Percentiles rank a stretch among this genome's conserved stretches.
Conservation (phyloP, 2,797 vertebrate genomes). For the Betta splendens region DNA sequence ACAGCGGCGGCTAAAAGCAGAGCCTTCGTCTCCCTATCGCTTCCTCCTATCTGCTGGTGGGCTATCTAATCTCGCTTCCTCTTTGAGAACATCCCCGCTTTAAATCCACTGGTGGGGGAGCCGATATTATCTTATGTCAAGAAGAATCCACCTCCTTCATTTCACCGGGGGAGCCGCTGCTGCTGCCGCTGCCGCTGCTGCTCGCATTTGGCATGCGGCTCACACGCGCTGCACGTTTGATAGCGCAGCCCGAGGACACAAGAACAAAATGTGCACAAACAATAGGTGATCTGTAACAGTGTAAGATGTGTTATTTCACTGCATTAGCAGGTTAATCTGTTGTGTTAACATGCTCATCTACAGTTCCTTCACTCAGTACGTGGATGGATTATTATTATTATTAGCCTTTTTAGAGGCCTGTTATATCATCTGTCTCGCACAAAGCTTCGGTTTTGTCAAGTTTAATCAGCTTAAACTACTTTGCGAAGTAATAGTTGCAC, state of each 20-base stretch:
- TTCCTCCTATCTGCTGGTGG: constrained; percentile 44
- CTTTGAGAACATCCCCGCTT: constrained; percentile 41
- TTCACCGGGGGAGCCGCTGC: constrained; percentile 47
- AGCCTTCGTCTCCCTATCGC: constrained; percentile 40
- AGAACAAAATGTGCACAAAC: constrained; percentile 19
- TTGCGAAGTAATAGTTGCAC: too few relatives aligned
- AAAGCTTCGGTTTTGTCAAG: not conserved
- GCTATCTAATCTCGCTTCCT: constrained; percentile 50
- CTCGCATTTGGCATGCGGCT: constrained; percentile 22
- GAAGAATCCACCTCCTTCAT: constrained; percentile 63
- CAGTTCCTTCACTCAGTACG: too few relatives aligned
- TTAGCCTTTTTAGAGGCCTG: not conserved
- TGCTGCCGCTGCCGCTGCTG: constrained; percentile 15
- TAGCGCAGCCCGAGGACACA: constrained; percentile 13
- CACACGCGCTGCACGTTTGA: constrained; percentile 4
- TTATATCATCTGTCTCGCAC: not conserved
- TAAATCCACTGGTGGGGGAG: constrained; percentile 55
- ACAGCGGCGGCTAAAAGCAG: constrained; percentile 20
- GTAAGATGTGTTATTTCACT: constrained; percentile 1
- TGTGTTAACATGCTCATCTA: constrained; percentile 18
- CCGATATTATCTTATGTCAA: constrained; percentile 62
- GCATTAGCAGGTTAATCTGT: not conserved
- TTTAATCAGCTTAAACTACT: not conserved
- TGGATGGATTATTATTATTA: too few relatives aligned
- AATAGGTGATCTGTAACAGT: constrained; percentile 1